Evolutionary conservation across 2,113 vertebrate genomes (phyloP).

Genomic region (Dunckerocampus dactyliophorus): DNA sequence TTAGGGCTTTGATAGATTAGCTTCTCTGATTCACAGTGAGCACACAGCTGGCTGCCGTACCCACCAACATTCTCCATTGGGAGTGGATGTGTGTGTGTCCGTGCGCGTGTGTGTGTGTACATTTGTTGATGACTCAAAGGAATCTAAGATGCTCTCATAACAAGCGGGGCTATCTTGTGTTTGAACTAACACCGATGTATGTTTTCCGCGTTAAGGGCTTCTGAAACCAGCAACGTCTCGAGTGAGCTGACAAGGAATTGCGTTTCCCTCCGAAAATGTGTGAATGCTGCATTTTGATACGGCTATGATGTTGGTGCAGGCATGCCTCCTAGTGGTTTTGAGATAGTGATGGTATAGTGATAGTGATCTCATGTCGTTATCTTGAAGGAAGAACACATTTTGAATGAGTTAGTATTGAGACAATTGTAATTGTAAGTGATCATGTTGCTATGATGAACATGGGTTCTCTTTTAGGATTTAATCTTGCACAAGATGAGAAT

Average conservation of each 20-base stretch:
- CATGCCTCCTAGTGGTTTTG: no score
- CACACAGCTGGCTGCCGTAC: slow-evolving; percentile 34
- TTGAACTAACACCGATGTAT: background rate
- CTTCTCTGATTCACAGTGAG: slow-evolving; percentile 43
- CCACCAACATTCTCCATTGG: slow-evolving; percentile 13
- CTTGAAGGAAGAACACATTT: no score
- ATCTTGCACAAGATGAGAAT: no score
- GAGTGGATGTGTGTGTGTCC: background rate
- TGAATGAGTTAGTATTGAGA: no score
- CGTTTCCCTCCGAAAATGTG: background rate
- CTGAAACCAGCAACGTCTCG: background rate
- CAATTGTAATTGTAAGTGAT: no score
- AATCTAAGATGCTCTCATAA: background rate
- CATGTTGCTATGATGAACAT: no score
- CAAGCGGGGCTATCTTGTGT: slow-evolving; percentile 7
- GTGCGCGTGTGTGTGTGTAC: background rate
- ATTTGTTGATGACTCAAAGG: background rate
- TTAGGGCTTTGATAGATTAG: slow-evolving; percentile 55
- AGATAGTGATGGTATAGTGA: no score
- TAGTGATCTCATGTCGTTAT: no score
- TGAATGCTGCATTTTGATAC: background rate
- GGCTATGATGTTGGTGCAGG: no score
- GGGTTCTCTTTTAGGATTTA: no score
- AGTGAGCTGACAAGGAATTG: background rate
- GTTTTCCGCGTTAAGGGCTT: background rate